Evolutionary conservation across 1,140 invertebrate genomes (phyloP), one percentile per base, ranked within the genome.

Genomic region (Saccostrea glomerata): DNA sequence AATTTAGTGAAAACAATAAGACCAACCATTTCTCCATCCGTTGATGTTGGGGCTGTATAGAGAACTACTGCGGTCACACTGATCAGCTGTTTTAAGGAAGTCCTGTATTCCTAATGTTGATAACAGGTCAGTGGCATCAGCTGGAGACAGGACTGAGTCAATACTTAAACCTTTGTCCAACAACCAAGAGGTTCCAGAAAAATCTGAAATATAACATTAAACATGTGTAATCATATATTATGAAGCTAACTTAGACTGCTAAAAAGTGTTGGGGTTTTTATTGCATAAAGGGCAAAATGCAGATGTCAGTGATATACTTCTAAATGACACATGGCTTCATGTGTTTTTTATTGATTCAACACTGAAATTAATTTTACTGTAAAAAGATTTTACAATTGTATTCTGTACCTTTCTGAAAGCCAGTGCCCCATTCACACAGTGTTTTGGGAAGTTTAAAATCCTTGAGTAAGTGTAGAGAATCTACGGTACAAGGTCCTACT

Each of bases 391-490:
- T 36, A 36, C 30, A 36, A 36, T 2, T 36, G 30, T 36, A 36
- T 36, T 36, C 20, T 77, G 15, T 77, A 77, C 70, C 70, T 30
- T 15, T 77, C 30, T 15, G 23, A 13, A 84, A 84, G 40, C 82
- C 82, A 23, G 82, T 84, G 3, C 82, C 82, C 82, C 82, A 84
- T 56, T 84, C 82, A 84, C 82, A 84, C 15, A 84, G 47, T n/a
- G 82, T 54, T 36, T 84, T 84, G 23, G 82, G 82, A 13, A 84
- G 82, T 54, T 84, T 55, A 0, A 55, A 84, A 17, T 56, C 30
- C n/a, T 23, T 55, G 0, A 84, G 55, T 6, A 84, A 55, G 6
- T 54, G 13, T 17, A 55, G 20, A 17, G 40, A 54, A n/a, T 55
- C 82, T 84, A 84, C 55, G 40, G 23, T 11, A 55, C 40, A 54